phyloP scores from a whole-genome alignment of 2,797 vertebrate species.

The Allobates femoralis region DNA sequence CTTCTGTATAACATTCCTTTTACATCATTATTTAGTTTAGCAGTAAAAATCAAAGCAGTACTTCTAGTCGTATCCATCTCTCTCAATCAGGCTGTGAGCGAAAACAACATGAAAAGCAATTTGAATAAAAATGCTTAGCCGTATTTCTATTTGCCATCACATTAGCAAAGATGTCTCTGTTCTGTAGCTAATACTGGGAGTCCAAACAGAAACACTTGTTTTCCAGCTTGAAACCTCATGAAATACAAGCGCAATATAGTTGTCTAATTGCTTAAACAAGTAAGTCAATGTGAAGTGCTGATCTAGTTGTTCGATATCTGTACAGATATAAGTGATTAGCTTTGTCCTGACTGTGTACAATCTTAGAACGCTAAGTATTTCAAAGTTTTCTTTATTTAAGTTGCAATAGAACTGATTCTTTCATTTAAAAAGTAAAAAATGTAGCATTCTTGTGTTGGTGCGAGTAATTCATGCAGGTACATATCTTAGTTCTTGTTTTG shows the following conservation, averaged over 20 bases:
- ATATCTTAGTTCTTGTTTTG: neutral
- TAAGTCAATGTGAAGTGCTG: slow-evolving; percentile 49
- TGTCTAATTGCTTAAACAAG: slow-evolving; percentile 52
- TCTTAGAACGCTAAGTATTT: neutral
- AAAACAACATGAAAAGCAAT: slow-evolving; percentile 57
- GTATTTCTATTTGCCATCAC: slow-evolving; percentile 48
- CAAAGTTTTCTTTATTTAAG: slow-evolving; percentile 10
- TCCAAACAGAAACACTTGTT: slow-evolving; percentile 31
- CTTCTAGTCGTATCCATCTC: slow-evolving; percentile 42
- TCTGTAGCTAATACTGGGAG: neutral
- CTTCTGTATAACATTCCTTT: slow-evolving; percentile 31
- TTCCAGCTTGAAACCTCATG: slow-evolving; percentile 33
- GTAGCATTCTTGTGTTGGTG: neutral
- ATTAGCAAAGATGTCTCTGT: slow-evolving; percentile 37
- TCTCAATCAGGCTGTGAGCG: slow-evolving; percentile 42
- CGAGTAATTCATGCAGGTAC: neutral
- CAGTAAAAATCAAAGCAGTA: slow-evolving; percentile 22
- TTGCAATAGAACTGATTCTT: neutral
- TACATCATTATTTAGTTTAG: slow-evolving; percentile 39
- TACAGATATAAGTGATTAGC: slow-evolving; percentile 38
- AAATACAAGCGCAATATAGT: slow-evolving; percentile 43
- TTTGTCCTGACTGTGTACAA: slow-evolving; percentile 24
- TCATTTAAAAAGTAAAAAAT: neutral
- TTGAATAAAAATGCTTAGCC: slow-evolving; percentile 53
- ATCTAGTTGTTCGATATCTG: slow-evolving; percentile 45